Conservation (phyloP, 2,113 vertebrate species). For the Gnathonemus echidnorhynchus region DNA sequence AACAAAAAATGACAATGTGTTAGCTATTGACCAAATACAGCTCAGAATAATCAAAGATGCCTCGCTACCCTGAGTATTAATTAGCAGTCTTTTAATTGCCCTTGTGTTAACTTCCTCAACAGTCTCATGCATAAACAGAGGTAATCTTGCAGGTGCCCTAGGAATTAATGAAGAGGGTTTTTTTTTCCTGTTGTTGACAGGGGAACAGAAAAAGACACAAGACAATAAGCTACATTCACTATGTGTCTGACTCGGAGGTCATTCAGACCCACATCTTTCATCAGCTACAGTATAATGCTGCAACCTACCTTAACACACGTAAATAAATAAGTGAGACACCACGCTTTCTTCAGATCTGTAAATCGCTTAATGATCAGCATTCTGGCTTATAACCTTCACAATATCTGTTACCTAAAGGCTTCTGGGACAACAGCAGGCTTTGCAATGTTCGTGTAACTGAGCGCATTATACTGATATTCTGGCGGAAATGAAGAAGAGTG, state of each 20-base stretch:
- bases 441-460: neutral
- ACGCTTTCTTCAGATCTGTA: neutral
- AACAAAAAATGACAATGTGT: neutral
- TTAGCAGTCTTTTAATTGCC: constrained; percentile 13
- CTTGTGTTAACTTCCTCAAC: neutral
- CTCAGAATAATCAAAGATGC: constrained; percentile 13
- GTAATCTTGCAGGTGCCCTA: neutral
- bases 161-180: neutral
- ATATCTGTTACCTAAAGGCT: neutral
- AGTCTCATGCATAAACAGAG: constrained; percentile 4
- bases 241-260: neutral
- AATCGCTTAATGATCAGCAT: neutral
- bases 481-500: neutral
- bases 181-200: neutral
- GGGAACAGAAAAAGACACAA: neutral
- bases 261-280: neutral
- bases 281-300: neutral
- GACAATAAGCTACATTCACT: neutral
- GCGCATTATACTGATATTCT: neutral
- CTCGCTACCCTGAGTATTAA: constrained; percentile 21
- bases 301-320: neutral
- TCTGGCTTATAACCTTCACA: neutral
- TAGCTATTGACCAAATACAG: constrained; percentile 8
- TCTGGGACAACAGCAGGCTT: neutral
- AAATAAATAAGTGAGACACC: neutral